Evolutionary conservation across 2,113 vertebrate genomes (phyloP).

Genomic region (Hippocampus comes): DNA sequence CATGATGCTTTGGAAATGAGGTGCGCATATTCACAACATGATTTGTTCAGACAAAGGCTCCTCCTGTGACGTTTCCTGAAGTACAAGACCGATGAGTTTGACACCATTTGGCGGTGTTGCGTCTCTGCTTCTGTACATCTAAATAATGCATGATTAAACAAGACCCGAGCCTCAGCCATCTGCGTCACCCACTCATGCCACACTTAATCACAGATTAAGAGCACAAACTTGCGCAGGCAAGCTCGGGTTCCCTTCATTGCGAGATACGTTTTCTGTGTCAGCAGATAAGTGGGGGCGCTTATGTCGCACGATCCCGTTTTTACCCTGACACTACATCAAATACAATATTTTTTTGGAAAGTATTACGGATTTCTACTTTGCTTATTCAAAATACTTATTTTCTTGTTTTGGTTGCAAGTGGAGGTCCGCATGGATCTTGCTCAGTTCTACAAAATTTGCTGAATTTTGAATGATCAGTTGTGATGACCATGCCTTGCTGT

Average conservation of each 20-base stretch:
- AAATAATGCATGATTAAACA: slow-evolving; percentile 50
- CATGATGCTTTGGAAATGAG: slow-evolving; percentile 2
- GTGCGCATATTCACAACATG: background rate
- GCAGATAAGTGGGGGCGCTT: background rate
- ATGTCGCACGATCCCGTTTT: background rate
- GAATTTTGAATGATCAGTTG: too few relatives aligned
- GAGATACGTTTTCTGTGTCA: slow-evolving; percentile 1
- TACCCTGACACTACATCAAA: too few relatives aligned
- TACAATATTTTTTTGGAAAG: too few relatives aligned
- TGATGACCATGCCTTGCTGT: too few relatives aligned
- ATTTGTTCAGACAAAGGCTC: slow-evolving; percentile 2
- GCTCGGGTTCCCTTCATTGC: slow-evolving; percentile 14
- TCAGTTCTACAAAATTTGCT: too few relatives aligned
- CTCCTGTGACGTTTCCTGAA: background rate
- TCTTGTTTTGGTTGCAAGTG: too few relatives aligned
- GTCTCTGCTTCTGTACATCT: slow-evolving; percentile 26
- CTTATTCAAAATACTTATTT: too few relatives aligned
- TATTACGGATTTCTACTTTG: too few relatives aligned
- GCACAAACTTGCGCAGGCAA: slow-evolving; percentile 6
- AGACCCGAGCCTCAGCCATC: slow-evolving; percentile 25
- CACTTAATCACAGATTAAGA: slow-evolving; percentile 42
- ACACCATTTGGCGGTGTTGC: slow-evolving; percentile 12
- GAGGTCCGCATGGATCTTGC: too few relatives aligned
- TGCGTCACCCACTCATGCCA: slow-evolving; percentile 20
- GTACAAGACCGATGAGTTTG: background rate